A percentile compares a stretch with the other conserved stretches of the same genome.
phyloP scores from a whole-genome alignment of 2,888 invertebrate species.

The Trissolcus japonicus region DNA sequence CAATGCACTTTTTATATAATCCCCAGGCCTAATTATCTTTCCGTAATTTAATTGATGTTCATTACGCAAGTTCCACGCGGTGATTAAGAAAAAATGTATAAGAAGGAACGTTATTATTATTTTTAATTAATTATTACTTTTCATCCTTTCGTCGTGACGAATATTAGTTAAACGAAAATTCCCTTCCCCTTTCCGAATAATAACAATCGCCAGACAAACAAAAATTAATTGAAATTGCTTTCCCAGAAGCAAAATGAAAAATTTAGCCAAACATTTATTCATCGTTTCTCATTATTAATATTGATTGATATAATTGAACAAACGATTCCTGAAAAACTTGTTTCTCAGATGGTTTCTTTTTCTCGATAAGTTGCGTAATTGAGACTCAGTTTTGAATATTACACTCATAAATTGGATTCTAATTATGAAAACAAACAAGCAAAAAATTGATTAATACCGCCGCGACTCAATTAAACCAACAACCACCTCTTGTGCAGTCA shows the following conservation, averaged over 20 bases:
- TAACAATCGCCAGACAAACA: not conserved
- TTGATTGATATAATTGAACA: no score
- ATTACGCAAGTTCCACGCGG: slow-evolving; percentile 17
- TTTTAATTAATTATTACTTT: slow-evolving; percentile 1
- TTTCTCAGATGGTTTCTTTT: slow-evolving; percentile 8
- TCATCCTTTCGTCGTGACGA: not conserved
- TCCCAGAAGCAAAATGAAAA: no score
- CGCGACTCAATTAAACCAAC: not conserved
- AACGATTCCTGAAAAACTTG: no score
- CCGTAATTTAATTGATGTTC: slow-evolving; percentile 33
- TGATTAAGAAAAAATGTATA: slow-evolving; percentile 2
- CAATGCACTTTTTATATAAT: slow-evolving; percentile 42
- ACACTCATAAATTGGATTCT: slow-evolving; percentile 4
- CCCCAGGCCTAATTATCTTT: slow-evolving; percentile 30
- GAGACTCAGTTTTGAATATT: slow-evolving; percentile 10
- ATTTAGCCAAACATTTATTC: no score
- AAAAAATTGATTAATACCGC: slow-evolving; percentile 4
- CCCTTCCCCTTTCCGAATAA: not conserved
- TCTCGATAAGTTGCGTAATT: slow-evolving; percentile 4
- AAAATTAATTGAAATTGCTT: no score
- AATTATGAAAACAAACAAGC: slow-evolving; percentile 7
- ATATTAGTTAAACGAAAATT: not conserved
- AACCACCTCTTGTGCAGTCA: not conserved
- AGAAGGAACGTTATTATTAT: not conserved
- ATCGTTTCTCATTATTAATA: no score